Conservation (phyloP, 1,140 invertebrate species). For the Megalonaias nervosa region DNA sequence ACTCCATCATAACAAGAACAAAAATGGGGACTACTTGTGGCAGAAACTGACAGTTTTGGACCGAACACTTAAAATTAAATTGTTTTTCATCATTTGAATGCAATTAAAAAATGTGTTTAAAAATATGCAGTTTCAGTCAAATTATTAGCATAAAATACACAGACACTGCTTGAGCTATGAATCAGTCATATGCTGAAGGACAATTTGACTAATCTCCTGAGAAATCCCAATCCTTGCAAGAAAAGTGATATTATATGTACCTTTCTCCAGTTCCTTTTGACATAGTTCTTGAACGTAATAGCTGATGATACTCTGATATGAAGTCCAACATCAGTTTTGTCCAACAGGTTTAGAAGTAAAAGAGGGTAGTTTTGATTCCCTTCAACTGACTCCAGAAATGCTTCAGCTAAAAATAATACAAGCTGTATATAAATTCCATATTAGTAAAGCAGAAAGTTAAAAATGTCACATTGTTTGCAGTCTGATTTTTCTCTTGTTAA, state of each 20-base stretch:
- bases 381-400: slow-evolving; percentile 92
- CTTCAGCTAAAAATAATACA: slow-evolving; percentile 81
- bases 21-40: no score
- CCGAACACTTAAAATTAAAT: no score
- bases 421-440: background rate
- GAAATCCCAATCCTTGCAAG: background rate
- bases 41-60: no score
- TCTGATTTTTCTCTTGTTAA: background rate
- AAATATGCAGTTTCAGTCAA: no score
- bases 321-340: slow-evolving; percentile 83
- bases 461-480: no score
- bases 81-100: no score
- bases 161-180: no score
- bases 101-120: no score
- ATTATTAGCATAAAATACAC: no score
- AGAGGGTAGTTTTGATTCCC: slow-evolving; percentile 92
- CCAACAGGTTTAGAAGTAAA: slow-evolving; percentile 86
- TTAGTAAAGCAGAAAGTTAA: background rate
- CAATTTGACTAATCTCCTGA: no score
- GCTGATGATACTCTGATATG: slow-evolving; percentile 88
- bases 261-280: slow-evolving; percentile 95
- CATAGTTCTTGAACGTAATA: slow-evolving; percentile 96
- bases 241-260: slow-evolving; percentile 74
- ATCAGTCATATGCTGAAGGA: no score
- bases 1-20: no score